Evolutionary conservation across 2,797 vertebrate genomes (phyloP), one percentile per base, ranked within the genome.

Genomic region (Leptatherina wallacei): DNA sequence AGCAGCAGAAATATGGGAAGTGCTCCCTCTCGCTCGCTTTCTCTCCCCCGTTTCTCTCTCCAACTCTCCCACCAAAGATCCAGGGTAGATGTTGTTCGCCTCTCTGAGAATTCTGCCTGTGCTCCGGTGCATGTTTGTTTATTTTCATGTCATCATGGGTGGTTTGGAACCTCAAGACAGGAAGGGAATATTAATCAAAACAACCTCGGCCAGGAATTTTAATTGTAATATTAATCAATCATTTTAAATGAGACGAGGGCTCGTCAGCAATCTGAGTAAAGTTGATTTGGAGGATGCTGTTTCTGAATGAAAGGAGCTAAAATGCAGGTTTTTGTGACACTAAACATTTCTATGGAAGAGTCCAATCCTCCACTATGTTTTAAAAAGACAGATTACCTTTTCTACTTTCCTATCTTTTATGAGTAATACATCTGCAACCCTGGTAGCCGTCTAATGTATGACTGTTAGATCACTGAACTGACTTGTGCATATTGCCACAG

Each of bases 1-100:
- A 98, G 94, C 73, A 2, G 93, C 91, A 94, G 95, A 96, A 96
- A 96, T 96, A 95, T 96, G 96, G 96, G 96, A 97, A 96, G 95
- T 95, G 91, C 96, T 95, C 95, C 84, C 94, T 90, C 94, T 93
- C 93, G 89, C 94, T 29, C 55, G 7, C 62, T 55, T 12, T 60
- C 74, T 35, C 63, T 55, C 55, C 30, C 65, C 49, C 32, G 70
- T 54, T 55, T 27, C 59, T 8, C 18, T 59, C 68, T 54, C 49
- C 42, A 47, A 58, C 65, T 78, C 79, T 61, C 64, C 16, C 30
- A 22, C 83, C 75, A 81, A 80, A 82, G 84, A 87, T 83, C 78
- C 82, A 62, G 84, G 66, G 62, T 87, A 44, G 82, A 82, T 85
- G 84, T 75, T 65, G 86, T 68, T 81, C 8, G 55, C 75, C 84